These are phyloP conservation scores for Mythimna ferrago DNA, from an alignment of 2,888 invertebrate genomes.

Conservation along the genomic window DNA sequence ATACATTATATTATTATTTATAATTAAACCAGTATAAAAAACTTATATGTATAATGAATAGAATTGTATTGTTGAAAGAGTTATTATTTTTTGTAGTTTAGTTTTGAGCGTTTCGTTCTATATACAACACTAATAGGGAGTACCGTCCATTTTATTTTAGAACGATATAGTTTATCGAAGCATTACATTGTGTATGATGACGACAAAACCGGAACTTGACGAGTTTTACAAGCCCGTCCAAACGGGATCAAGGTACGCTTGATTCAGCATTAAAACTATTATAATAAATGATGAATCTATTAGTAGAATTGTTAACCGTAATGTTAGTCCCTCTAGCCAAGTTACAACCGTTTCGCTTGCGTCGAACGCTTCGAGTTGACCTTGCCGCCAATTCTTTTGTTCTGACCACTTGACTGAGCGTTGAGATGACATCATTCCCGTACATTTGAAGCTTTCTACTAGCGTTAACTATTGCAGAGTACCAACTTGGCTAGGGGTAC, in stretches of 20 bases:
- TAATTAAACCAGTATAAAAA: slow-evolving; percentile 48
- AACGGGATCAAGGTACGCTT: slow-evolving; percentile 63
- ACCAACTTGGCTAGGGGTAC: too few relatives aligned
- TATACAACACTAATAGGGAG: slow-evolving; percentile 55
- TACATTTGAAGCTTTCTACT: too few relatives aligned
- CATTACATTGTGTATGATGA: slow-evolving; percentile 48
- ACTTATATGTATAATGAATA: slow-evolving; percentile 37
- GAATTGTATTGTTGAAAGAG: slow-evolving; percentile 53
- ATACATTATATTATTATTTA: slow-evolving; percentile 54
- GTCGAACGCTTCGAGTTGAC: too few relatives aligned
- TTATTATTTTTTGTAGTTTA: slow-evolving; percentile 62
- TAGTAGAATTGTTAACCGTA: slow-evolving; percentile 32
- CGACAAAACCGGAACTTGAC: slow-evolving; percentile 55
- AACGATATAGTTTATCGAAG: slow-evolving; percentile 55
- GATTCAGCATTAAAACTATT: slow-evolving; percentile 50
- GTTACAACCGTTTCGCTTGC: too few relatives aligned
- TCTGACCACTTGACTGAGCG: too few relatives aligned
- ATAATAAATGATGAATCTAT: slow-evolving; percentile 48
- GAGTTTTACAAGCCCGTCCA: slow-evolving; percentile 70
- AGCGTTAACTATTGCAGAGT: too few relatives aligned
- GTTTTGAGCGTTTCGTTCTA: slow-evolving; percentile 55
- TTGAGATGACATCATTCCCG: too few relatives aligned
- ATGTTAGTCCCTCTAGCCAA: slow-evolving; percentile 2
- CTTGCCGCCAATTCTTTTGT: too few relatives aligned
- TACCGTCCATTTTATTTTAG: slow-evolving; percentile 68